These are phyloP conservation scores for Luffia ferchaultella DNA, from an alignment of 2,888 invertebrate genomes.

Conservation along the genomic window DNA sequence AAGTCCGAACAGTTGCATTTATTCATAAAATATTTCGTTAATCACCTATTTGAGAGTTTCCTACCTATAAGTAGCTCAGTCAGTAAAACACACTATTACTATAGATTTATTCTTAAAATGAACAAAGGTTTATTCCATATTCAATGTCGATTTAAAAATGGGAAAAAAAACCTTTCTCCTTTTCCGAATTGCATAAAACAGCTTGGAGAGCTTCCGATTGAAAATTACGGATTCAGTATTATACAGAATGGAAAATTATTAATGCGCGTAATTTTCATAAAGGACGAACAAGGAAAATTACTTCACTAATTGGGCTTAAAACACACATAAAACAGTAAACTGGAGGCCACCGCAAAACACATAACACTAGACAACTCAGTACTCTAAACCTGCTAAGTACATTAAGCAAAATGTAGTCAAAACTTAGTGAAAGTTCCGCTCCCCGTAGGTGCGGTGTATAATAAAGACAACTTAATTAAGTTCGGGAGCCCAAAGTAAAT, in stretches of 20 bases:
- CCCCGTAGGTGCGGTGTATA: neutral
- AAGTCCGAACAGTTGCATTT: no score
- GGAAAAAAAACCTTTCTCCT: no score
- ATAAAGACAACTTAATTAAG: constrained; percentile 26
- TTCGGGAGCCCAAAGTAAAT: constrained; percentile 22
- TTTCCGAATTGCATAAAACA: no score
- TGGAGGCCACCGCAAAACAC: neutral
- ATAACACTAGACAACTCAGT: neutral
- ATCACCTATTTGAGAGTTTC: no score
- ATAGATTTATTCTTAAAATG: no score
- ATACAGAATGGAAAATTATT: neutral
- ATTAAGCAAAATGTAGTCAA: neutral
- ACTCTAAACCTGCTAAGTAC: neutral
- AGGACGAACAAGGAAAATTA: neutral
- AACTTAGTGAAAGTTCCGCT: neutral
- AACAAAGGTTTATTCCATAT: no score
- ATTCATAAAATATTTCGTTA: no score
- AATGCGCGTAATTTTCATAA: neutral
- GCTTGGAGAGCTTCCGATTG: no score
- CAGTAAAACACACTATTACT: no score
- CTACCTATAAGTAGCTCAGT: no score
- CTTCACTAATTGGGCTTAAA: neutral
- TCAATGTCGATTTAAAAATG: no score
- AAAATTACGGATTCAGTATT: neutral
- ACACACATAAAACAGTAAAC: neutral